These are phyloP conservation scores for Morinoia aosen DNA, from an alignment of 2,888 invertebrate genomes.

Conservation along the genomic window DNA sequence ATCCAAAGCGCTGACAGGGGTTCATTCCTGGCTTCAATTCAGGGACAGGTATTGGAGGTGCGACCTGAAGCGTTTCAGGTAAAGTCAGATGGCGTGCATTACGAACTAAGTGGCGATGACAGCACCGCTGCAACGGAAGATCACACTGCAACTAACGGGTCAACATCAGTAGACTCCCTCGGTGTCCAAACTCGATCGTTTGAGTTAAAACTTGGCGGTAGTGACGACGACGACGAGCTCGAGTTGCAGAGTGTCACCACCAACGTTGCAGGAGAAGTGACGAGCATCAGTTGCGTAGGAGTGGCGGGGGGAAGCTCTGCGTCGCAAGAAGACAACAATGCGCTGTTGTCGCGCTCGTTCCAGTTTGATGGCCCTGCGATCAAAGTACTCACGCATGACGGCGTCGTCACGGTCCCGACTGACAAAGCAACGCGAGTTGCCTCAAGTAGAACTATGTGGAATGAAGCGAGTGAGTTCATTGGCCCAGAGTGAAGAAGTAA, in stretches of 20 bases:
- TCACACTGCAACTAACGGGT: background rate
- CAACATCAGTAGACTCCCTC: background rate
- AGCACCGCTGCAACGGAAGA: background rate
- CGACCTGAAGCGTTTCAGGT: constrained; percentile 64
- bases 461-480: constrained; percentile 20
- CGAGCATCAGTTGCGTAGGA: constrained; percentile 21
- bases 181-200: background rate
- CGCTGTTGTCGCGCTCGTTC: constrained; percentile 23
- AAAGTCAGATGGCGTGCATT: constrained; percentile 59
- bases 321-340: constrained; percentile 42
- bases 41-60: constrained; percentile 66
- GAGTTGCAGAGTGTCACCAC: constrained; percentile 15
- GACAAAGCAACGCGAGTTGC: background rate
- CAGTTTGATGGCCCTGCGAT: constrained; percentile 27
- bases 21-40: constrained; percentile 65
- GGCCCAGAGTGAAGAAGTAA: background rate
- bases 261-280: constrained; percentile 3
- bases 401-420: constrained; percentile 27
- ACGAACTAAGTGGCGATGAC: constrained; percentile 33
- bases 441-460: constrained; percentile 33
- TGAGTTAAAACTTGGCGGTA: background rate
- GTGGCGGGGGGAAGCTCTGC: background rate
- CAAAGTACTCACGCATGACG: constrained; percentile 5
- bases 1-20: constrained; percentile 63
- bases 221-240: background rate